phyloP scores from a whole-genome alignment of 2,113 vertebrate genomes.

The Mandrillus leucophaeus region DNA sequence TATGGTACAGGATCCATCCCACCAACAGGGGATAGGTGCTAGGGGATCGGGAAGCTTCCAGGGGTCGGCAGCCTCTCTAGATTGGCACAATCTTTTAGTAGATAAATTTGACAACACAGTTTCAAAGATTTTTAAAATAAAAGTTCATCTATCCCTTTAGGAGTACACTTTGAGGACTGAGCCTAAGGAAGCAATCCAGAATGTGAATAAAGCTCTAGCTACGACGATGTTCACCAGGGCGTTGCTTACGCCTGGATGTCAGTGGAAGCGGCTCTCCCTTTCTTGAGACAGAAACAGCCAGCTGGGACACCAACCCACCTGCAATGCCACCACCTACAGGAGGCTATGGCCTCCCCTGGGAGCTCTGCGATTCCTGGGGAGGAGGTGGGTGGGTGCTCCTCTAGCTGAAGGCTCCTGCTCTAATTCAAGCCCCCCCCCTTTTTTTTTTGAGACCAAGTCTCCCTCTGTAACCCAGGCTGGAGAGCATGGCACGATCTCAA shows the following conservation, averaged over 20 bases:
- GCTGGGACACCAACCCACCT: not conserved
- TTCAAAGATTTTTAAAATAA: not conserved
- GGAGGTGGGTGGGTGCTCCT: not conserved
- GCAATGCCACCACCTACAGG: not conserved
- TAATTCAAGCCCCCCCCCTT: not conserved
- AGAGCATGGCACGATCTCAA: too few species aligned
- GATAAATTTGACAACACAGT: not conserved
- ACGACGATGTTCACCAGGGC: fast-evolving
- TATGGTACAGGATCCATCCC: not conserved
- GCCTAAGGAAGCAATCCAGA: not conserved
- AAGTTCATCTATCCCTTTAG: not conserved
- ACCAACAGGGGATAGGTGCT: not conserved
- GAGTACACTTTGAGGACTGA: not conserved
- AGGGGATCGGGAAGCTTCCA: not conserved
- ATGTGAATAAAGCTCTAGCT: not conserved
- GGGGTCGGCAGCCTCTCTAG: not conserved
- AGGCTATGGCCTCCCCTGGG: too few species aligned
- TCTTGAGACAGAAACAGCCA: not conserved
- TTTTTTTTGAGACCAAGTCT: too few species aligned
- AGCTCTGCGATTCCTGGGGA: not conserved
- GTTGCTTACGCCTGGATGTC: not conserved
- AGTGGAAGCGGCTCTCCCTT: not conserved
- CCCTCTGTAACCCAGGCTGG: too few species aligned
- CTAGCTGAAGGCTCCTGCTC: not conserved
- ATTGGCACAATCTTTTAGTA: not conserved